These are phyloP conservation scores for Eolophus roseicapilla DNA, from an alignment of 2,113 vertebrate genomes.

Conservation along the genomic window DNA sequence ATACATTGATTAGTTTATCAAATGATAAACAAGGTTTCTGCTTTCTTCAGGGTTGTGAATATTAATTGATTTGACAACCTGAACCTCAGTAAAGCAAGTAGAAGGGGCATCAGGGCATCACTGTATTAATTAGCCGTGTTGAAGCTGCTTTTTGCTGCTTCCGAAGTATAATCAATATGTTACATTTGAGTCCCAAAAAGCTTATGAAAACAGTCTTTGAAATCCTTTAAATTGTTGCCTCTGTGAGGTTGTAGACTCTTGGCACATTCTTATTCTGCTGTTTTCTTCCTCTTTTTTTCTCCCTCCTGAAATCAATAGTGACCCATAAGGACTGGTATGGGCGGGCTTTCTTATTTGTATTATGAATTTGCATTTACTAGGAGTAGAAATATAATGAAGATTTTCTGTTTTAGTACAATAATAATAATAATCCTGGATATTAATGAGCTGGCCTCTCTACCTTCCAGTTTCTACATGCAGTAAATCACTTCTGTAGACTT, in stretches of 20 bases:
- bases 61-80: constrained; percentile 66
- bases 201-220: constrained; percentile 66
- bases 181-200: constrained; percentile 60
- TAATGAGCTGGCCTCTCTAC: constrained; percentile 48
- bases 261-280: neutral
- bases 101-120: constrained; percentile 59
- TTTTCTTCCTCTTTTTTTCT: neutral
- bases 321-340: neutral
- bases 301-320: neutral
- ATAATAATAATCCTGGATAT: constrained; percentile 27
- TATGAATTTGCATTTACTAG: neutral
- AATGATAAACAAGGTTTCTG: constrained; percentile 27
- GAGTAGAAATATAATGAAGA: constrained; percentile 3
- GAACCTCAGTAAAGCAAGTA: constrained; percentile 56
- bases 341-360: neutral
- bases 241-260: constrained; percentile 33
- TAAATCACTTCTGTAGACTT: constrained; percentile 43
- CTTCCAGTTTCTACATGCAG: constrained; percentile 12
- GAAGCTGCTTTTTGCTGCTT: constrained; percentile 61
- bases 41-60: constrained; percentile 50
- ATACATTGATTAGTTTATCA: neutral
- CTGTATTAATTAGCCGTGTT: constrained; percentile 66
- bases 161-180: constrained; percentile 70
- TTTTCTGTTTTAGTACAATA: constrained; percentile 24
- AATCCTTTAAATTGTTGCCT: constrained; percentile 65